Evolutionary conservation across 2,113 vertebrate genomes (phyloP), one percentile per base, ranked within the genome.

Genomic region (Callopanchax toddi): DNA sequence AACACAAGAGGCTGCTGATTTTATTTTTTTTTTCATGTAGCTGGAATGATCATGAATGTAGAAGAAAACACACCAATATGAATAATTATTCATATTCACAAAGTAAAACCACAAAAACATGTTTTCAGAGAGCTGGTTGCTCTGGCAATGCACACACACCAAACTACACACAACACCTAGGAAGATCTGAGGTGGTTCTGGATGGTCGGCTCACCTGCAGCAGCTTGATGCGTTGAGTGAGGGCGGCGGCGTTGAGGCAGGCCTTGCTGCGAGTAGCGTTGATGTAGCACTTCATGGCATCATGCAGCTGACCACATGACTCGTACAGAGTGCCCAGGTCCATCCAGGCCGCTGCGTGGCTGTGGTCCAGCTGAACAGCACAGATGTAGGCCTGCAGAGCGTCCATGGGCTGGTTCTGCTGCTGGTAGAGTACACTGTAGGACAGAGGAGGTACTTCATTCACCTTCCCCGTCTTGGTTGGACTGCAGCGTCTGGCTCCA

Each of bases 321-420:
- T 99, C 97, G 81, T 99, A 99, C 32, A 99, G 94, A 46, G 96
- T 99, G 89, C 97, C 97, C 91, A 99, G 93, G 87, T 99, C 97
- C 97, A 99, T 99, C 97, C 97, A 99, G 89, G 97, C 97, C 62
- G 97, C 97, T 68, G 97, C 94, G 91, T 99, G 97, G 82, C 97
- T 96, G 90, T 99, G 97, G 90, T 99, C 97, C 94, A 99, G 94
- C 77, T 99, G 97, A 81, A 99, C 97, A 71, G 97, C 97, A 76
- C 97, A 99, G 88, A 99, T 99, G 92, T 99, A 99, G 66, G 97
- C 97, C 92, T 99, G 97, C 91, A 99, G 94, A 64, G 97, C 97
- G 86, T 99, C 97, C 97, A 99, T 99, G 82, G 97, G 97, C 92
- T 99, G 97, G 94, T 98, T 99, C 92, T 99, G 97, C 93, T 99